Conservation (phyloP, 2,888 invertebrate species). For the Aplocera efformata region DNA sequence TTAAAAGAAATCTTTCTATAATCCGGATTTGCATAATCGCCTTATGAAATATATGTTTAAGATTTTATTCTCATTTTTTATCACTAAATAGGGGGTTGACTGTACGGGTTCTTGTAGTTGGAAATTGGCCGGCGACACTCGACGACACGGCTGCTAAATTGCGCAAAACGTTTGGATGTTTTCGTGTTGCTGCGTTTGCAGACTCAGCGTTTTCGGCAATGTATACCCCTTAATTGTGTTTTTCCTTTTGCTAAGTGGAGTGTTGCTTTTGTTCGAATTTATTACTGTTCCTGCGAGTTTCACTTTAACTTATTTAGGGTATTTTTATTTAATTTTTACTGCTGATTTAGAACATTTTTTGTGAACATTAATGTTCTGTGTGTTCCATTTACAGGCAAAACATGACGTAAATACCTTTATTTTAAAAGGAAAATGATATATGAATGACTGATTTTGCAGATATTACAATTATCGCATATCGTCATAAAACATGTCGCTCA, state of each 20-base stretch:
- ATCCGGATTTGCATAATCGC: too few species aligned
- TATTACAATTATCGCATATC: too few species aligned
- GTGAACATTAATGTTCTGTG: too few species aligned
- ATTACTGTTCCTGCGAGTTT: conserved; percentile 8
- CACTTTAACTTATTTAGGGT: neutral
- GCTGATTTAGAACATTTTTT: too few species aligned
- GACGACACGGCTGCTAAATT: conserved; percentile 58
- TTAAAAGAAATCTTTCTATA: too few species aligned
- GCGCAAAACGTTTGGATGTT: conserved; percentile 38
- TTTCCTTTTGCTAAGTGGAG: conserved; percentile 19
- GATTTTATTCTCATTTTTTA: too few species aligned
- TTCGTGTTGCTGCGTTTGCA: conserved; percentile 50
- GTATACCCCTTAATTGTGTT: conserved; percentile 47
- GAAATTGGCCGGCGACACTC: conserved; percentile 50
- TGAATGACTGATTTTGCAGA: too few species aligned
- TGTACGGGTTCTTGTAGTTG: conserved; percentile 21
- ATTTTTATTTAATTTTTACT: neutral
- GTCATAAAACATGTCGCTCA: too few species aligned
- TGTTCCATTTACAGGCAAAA: too few species aligned
- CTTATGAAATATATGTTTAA: too few species aligned
- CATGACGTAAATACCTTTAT: too few species aligned
- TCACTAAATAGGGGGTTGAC: neutral
- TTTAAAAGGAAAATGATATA: too few species aligned
- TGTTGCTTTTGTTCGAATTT: conserved; percentile 12
- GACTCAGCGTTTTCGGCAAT: conserved; percentile 54